phyloP scores from a whole-genome alignment of 2,113 vertebrate species.

The Psephotus haematonotus region DNA sequence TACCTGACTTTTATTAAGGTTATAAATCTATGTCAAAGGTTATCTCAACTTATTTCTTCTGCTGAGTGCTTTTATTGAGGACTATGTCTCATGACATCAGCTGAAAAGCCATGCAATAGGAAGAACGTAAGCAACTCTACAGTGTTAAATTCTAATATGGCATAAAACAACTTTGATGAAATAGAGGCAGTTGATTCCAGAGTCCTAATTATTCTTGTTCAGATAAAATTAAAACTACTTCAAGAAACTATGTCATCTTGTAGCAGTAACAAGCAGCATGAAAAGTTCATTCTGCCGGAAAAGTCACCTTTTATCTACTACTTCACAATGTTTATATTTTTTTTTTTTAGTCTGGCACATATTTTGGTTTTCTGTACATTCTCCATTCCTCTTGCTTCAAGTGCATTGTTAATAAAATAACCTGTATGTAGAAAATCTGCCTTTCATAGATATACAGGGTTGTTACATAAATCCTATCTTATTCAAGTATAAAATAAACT shows the following conservation, averaged over 20 bases:
- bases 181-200: not conserved
- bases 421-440: not conserved
- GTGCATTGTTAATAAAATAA: not conserved
- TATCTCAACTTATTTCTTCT: slow-evolving; percentile 34
- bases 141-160: slow-evolving; percentile 13
- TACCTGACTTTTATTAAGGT: slow-evolving; percentile 32
- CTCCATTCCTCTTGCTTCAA: not conserved
- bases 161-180: slow-evolving; percentile 12
- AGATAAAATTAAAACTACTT: not conserved
- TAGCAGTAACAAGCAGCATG: not conserved
- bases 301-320: not conserved
- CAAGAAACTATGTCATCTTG: not conserved
- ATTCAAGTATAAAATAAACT: not conserved
- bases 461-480: not conserved
- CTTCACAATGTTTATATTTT: not conserved
- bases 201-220: slow-evolving; percentile 7
- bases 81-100: not conserved
- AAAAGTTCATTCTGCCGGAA: not conserved
- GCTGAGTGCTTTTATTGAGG: slow-evolving; percentile 1
- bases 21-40: slow-evolving; percentile 4
- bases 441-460: not conserved
- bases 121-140: not conserved
- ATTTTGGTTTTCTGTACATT: not conserved
- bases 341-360: not conserved
- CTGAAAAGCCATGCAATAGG: slow-evolving; percentile 20